A percentile compares a stretch with the other conserved stretches of the same genome.
phyloP scores from a whole-genome alignment of 37 sponge, comb jelly and placozoan species.

The Mnemiopsis leidyi region DNA sequence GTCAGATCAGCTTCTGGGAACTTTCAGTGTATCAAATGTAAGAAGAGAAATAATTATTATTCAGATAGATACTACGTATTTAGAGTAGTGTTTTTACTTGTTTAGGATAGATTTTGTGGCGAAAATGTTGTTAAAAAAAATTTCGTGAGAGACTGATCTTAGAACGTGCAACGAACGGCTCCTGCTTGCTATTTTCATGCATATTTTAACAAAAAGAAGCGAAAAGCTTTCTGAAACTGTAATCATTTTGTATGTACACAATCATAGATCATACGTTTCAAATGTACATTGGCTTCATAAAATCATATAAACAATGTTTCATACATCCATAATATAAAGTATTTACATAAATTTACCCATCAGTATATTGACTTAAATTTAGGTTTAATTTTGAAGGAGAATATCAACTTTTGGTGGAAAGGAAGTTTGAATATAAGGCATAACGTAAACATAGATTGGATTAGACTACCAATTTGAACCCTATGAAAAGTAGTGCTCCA shows the following conservation, averaged over 20 bases:
- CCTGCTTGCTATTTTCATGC: not conserved
- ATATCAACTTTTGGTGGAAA: too few species aligned
- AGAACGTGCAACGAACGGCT: not conserved
- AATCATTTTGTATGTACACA: not conserved
- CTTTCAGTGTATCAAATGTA: not conserved
- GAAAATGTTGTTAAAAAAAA: too few species aligned
- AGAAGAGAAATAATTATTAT: not conserved
- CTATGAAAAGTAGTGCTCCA: too few species aligned
- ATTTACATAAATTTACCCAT: not conserved
- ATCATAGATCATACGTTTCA: not conserved
- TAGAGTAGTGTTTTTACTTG: too few species aligned
- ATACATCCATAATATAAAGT: not conserved
- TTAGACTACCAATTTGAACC: too few species aligned
- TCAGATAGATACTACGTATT: too few species aligned
- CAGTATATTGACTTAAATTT: too few species aligned
- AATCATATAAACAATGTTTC: not conserved
- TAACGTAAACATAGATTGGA: too few species aligned
- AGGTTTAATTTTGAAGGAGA: too few species aligned
- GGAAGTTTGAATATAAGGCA: too few species aligned
- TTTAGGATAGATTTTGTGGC: too few species aligned
- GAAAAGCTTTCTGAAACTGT: not conserved
- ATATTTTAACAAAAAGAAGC: not conserved
- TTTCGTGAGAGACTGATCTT: not conserved
- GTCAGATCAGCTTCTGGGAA: constrained; percentile 48
- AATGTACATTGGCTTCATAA: not conserved